phyloP scores from a whole-genome alignment of 2,113 vertebrate species.

The Saccopteryx leptura region DNA sequence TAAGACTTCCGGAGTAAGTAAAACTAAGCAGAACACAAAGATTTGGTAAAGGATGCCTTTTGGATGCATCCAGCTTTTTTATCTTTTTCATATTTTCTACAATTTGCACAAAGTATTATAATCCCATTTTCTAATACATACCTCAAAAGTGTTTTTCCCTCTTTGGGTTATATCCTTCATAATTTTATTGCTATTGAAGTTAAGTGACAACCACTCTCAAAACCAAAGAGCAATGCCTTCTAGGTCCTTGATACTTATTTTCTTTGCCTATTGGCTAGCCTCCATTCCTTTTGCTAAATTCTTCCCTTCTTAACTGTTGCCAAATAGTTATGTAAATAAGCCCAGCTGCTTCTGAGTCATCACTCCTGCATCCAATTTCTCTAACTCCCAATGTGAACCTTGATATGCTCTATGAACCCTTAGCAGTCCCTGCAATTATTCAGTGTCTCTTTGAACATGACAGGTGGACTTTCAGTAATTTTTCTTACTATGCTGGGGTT shows the following conservation, averaged over 20 bases:
- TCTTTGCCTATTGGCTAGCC: not conserved
- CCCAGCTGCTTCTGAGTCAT: conserved; percentile 70
- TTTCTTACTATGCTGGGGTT: not conserved
- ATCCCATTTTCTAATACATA: not conserved
- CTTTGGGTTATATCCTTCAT: conserved; percentile 32
- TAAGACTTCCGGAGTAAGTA: conserved; percentile 18
- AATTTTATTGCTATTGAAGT: not conserved
- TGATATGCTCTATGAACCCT: conserved; percentile 29
- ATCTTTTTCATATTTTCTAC: conserved; percentile 14
- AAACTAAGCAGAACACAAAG: conserved; percentile 25
- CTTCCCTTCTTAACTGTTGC: conserved; percentile 57
- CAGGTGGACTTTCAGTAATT: not conserved
- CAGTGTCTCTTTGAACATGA: conserved; percentile 2
- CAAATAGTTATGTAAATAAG: conserved; percentile 71
- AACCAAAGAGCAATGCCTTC: not conserved
- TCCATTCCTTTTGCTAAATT: not conserved
- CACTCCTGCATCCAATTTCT: conserved; percentile 39
- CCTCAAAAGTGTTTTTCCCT: not conserved
- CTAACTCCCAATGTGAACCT: conserved; percentile 31
- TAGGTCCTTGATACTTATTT: not conserved
- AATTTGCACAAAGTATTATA: not conserved
- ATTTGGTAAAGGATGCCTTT: not conserved
- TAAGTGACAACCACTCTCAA: conserved; percentile 12
- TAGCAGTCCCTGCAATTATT: conserved; percentile 18
- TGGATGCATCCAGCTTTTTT: not conserved